Evolutionary conservation across 2,113 vertebrate genomes (phyloP), one percentile per base, ranked within the genome.

Genomic region (Oriolus oriolus): DNA sequence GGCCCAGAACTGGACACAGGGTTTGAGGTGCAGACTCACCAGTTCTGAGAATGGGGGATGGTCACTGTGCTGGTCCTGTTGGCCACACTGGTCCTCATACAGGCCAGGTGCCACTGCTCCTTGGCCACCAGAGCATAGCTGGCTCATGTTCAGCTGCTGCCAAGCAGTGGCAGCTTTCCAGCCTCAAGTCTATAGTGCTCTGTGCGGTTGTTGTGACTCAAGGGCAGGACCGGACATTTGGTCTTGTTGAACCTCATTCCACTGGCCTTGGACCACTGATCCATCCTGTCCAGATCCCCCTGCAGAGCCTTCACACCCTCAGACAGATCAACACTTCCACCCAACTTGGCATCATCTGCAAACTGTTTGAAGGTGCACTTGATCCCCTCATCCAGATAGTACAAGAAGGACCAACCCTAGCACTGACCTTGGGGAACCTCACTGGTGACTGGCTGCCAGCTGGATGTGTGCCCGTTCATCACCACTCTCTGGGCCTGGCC

Each of bases 251-350:
- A 12, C 3, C 4, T 41, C 21, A 35, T 30, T 42, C 15, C 20
- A 3, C 4, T 18, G 37, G 3, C 18, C 18, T 66, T 1, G 2
- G 9, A 13, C 7, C 8, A 26, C 16, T 0, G 1, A 49, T 53
- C 9, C 27, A 49, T 2, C 5, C 3, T 44, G 7, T 26, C 4
- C 5, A 52, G 10, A 17, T 47, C 3, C 3, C 4, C 61, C 47
- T 56, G 31, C 4, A 92, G 31, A 44, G 4, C n/a, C 19, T 53
- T 70, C 1, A 16, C 57, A 37, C 6, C 10, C 11, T 45, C 30
- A 26, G 39, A 16, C 3, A 44, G 26, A 31, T 18, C 39, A 74
- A 17, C 16, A 11, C 1, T 27, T 10, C 23, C 2, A 2, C 4
- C 5, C 13, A 31, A 4, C 4, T 7, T 59, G 24, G 5, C 2